phyloP scores from a whole-genome alignment of 2,113 vertebrate genomes.

The Bubo blakistoni region DNA sequence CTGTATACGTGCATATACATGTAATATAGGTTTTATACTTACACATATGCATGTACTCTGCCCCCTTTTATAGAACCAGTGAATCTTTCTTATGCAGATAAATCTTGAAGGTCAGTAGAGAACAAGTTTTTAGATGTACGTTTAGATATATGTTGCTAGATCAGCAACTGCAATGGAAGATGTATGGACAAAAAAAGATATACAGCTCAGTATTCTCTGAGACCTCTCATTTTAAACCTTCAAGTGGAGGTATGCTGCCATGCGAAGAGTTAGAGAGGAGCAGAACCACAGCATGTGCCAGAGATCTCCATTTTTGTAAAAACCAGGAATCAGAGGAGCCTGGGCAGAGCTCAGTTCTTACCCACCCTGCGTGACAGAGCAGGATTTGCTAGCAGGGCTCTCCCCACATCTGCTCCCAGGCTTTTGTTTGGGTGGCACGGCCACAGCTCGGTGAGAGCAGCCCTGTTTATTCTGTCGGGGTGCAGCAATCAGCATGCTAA shows the following conservation, averaged over 20 bases:
- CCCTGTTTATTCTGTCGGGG: background rate
- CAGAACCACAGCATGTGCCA: rapidly evolving
- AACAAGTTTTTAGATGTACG: background rate
- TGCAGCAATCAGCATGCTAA: background rate
- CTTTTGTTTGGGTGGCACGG: background rate
- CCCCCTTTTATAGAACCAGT: background rate
- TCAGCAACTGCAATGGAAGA: background rate
- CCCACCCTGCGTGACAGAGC: background rate
- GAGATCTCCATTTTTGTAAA: background rate
- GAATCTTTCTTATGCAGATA: background rate
- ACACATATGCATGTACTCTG: rapidly evolving
- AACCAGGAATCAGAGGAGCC: background rate
- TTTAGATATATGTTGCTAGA: rapidly evolving
- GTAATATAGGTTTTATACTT: background rate
- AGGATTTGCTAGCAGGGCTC: background rate
- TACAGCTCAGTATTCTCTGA: background rate
- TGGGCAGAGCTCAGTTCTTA: background rate
- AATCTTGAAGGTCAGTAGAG: background rate
- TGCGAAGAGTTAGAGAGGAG: background rate
- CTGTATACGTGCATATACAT: background rate
- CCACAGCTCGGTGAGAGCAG: background rate
- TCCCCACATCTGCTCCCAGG: background rate
- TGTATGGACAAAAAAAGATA: background rate
- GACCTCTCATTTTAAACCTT: background rate
- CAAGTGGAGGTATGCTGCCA: background rate